phyloP scores from a whole-genome alignment of 2,888 invertebrate species.

The Diachrysia chrysitis region DNA sequence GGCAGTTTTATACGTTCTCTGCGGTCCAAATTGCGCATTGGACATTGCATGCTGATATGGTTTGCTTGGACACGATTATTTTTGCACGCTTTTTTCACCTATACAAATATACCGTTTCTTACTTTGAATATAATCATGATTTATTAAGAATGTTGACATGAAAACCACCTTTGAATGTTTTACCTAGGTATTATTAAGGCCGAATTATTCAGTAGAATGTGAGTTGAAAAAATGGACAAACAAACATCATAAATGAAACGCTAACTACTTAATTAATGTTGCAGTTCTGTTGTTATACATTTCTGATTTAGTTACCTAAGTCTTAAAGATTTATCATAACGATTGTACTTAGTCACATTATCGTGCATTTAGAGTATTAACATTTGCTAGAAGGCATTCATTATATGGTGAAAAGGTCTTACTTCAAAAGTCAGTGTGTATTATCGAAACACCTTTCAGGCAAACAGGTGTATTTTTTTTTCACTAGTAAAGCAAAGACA shows the following conservation, averaged over 20 bases:
- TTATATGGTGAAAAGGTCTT: too few species aligned
- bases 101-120: not conserved
- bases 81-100: conserved; percentile 1
- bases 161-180: not conserved
- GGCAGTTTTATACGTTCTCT: conserved; percentile 1
- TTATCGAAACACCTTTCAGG: not conserved
- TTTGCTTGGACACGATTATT: not conserved
- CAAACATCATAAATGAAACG: not conserved
- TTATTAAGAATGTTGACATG: not conserved
- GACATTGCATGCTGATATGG: conserved; percentile 3
- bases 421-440: too few species aligned
- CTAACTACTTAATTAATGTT: not conserved
- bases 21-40: not conserved
- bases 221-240: not conserved
- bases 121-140: not conserved
- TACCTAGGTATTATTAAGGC: not conserved
- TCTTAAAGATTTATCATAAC: too few species aligned
- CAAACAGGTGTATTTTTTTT: not conserved
- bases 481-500: conserved; percentile 17
- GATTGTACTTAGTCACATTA: too few species aligned
- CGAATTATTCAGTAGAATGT: not conserved
- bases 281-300: not conserved
- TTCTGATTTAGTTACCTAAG: not conserved
- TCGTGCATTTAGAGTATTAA: too few species aligned
- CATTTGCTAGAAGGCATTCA: too few species aligned